A percentile compares a stretch with the other conserved stretches of the same genome.
phyloP scores from a whole-genome alignment of 2,113 vertebrate species.

The Nestor notabilis region DNA sequence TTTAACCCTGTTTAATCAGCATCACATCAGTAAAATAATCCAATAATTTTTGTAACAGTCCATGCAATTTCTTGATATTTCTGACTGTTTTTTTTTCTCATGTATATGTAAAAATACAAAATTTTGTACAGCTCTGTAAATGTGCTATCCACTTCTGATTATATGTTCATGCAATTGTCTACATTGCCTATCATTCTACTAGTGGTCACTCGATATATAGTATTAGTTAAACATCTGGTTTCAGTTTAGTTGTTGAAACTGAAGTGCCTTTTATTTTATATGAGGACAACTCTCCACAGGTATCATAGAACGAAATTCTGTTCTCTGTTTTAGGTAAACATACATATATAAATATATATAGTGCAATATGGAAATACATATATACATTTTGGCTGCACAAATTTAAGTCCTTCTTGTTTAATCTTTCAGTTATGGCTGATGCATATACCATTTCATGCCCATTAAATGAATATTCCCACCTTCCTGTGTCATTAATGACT shows the following conservation, averaged over 20 bases:
- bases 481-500: background rate
- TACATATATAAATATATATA: background rate
- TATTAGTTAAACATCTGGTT: background rate
- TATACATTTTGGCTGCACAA: background rate
- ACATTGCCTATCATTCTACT: background rate
- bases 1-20: background rate
- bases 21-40: background rate
- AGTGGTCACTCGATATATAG: background rate
- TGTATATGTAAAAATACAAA: background rate
- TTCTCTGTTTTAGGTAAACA: background rate
- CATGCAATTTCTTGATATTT: background rate
- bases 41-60: background rate
- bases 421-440: background rate
- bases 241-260: background rate
- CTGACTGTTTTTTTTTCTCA: background rate
- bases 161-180: background rate
- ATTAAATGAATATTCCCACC: background rate
- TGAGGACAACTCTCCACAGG: background rate
- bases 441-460: background rate
- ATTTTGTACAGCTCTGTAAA: background rate
- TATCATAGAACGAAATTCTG: background rate
- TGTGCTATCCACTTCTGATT: background rate
- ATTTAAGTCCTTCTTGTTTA: background rate
- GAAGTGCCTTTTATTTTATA: background rate
- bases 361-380: background rate